Percentiles rank a stretch among this genome's conserved stretches.
Conservation (phyloP, 2,113 vertebrate species). For the Myxocyprinus asiaticus region DNA sequence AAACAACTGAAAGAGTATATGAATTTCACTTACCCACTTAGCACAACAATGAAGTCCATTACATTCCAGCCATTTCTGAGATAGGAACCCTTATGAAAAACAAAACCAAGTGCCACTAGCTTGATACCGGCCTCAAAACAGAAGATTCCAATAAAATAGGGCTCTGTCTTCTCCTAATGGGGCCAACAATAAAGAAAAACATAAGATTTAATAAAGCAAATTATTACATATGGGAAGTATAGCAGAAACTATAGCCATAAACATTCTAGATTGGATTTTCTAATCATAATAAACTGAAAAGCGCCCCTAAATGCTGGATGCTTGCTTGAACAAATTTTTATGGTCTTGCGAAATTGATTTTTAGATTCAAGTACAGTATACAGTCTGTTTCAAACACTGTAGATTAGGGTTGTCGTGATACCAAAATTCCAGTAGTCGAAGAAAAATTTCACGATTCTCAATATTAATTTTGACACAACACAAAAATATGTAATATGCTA, state of each 20-base stretch:
- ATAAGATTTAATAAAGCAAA: not conserved
- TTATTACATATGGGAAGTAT: not conserved
- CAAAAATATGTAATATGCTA: too few relatives aligned
- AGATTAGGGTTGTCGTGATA: too few relatives aligned
- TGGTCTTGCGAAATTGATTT: too few relatives aligned
- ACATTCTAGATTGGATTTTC: not conserved
- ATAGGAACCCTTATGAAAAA: constrained; percentile 98
- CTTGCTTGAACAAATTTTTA: too few relatives aligned
- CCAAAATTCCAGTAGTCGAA: too few relatives aligned
- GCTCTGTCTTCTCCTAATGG: constrained; percentile 94
- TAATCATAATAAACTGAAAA: not conserved
- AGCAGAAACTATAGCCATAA: not conserved
- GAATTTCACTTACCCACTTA: constrained; percentile 89
- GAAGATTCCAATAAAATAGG: constrained; percentile 98
- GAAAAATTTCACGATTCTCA: too few relatives aligned
- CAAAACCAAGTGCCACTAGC: constrained; percentile 94
- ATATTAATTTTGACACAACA: too few relatives aligned
- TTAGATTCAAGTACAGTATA: too few relatives aligned
- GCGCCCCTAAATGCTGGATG: too few relatives aligned
- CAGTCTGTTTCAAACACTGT: too few relatives aligned
- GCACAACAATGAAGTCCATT: constrained; percentile 99
- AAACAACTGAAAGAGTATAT: too few relatives aligned
- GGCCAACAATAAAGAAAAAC: not conserved
- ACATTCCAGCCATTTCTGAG: constrained; percentile 98
- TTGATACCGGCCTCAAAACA: constrained; percentile 99